Evolutionary conservation across 2,113 vertebrate species (phyloP), one percentile per base, ranked within the genome.

Genomic region (Ageneiosus marmoratus): DNA sequence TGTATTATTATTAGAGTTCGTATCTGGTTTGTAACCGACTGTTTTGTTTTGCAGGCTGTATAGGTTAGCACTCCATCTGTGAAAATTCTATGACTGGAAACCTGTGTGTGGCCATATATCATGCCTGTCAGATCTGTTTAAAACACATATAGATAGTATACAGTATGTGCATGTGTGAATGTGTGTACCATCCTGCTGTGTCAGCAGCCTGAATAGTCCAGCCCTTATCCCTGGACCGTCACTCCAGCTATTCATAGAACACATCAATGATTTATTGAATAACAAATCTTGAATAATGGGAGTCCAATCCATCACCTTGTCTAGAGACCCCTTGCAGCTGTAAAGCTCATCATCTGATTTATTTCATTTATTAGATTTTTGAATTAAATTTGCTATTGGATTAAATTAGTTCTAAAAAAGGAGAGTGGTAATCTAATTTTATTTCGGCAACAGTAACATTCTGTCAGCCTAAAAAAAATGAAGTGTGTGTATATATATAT

Each of bases 201-300:
- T 93, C 92, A 92, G 91, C 93, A 90, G 62, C 82, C 46, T 48
- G 27, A 83, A 81, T 77, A 72, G 70, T 88, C 84, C 75, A 82
- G 48, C 55, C 84, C 86, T 81, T 69, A 79, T 87, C 88, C 75
- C 87, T 74, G 90, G 90, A 91, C 91, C 91, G 85, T 91, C 90
- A 91, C 79, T 81, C 76, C 53, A 60, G 89, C 91, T 93, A 92
- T 93, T 93, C 93, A 93, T 90, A 91, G 91, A 91, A 78, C 83
- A 86, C 89, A 92, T 94, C 90, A 93, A 93, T 93, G 93, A 94
- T 94, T 94, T 93, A 94, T 93, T 92, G 91, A 94, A 92, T 92
- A 91, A 92, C 90, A 91, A 91, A 93, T 92, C 63, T 86, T 88
- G 89, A 91, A 91, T 93, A 94, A 94, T 92, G 86, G 90, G 87